Evolutionary conservation across 2,888 invertebrate genomes (phyloP), one percentile per base, ranked within the genome.

Genomic region (Parnassius mnemosyne): DNA sequence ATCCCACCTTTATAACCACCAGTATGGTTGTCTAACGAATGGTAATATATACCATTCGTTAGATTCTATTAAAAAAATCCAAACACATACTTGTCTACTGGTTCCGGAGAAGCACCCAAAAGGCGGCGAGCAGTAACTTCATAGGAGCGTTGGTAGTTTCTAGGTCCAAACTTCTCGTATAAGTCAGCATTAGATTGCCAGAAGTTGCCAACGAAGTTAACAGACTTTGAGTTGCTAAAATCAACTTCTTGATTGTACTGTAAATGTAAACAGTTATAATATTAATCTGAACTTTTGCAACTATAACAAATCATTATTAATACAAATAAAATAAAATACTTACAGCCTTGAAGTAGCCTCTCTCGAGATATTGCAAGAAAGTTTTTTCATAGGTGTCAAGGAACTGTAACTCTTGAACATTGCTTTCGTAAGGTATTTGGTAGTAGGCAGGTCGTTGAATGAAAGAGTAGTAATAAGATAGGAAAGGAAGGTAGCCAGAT

Each of bases 301-400:
- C 46, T n/a, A 12, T 46, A 46, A 44, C 34, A 34, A 46, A 7
- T 11, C n/a, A 12, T 46, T 7, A 46, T n/a, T 44, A 12, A n/a
- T 3, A 9, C 11, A 46, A n/a, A 12, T 11, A 1, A 11, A 61
- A 41, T 43, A 51, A 43, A 13, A 91, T 63, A 92, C 92, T 71
- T 93, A 87, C 89, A 61, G 95, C 94, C 71, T 94, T 94, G 73
- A 93, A 92, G 72, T 93, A 92, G 56, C 93, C 92, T 73, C 93
- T 81, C 67, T 88, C 83, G 57, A 89, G 70, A 64, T 94, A 88
- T 64, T 93, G 86, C 68, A 92, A 74, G 81, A 89, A 89, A 20
- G 79, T 78, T 65, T 92, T 87, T 74, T 94, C 93, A 81, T 94
- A 95, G 63, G 92, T 84, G 69, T 93, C 89, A 85, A 94, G 93